Percentiles rank a stretch among this genome's conserved stretches.
Conservation (phyloP, 2,113 vertebrate species). For the Rattus norvegicus region DNA sequence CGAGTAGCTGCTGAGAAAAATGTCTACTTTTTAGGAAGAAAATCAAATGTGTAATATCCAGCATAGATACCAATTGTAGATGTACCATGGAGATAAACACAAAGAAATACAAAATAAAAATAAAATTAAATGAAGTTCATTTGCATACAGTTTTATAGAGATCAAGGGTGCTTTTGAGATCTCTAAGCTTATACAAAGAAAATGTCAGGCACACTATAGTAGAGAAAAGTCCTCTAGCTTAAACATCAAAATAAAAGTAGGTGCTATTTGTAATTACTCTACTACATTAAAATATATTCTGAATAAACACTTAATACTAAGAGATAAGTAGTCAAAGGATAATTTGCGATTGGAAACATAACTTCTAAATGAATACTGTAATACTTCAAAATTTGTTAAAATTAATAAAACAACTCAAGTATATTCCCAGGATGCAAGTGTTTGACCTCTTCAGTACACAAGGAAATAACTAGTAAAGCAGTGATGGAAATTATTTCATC, state of each 20-base stretch:
- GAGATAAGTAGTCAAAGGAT: not conserved
- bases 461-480: conserved; percentile 45
- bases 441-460: not conserved
- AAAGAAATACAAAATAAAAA: conserved; percentile 21
- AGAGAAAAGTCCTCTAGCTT: not conserved
- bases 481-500: not conserved
- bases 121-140: not conserved
- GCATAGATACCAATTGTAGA: not conserved
- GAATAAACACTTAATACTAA: conserved; percentile 9
- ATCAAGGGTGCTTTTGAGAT: not conserved
- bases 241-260: not conserved
- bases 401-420: conserved; percentile 22
- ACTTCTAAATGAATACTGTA: not conserved
- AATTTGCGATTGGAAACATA: conserved; percentile 1
- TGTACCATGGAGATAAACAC: not conserved
- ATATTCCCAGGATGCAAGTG: not conserved
- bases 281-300: conserved; percentile 13
- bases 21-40: not conserved
- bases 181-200: not conserved
- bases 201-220: not conserved
- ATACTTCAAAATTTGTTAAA: not conserved
- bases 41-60: conserved; percentile 1
- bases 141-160: not conserved
- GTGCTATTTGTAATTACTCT: not conserved
- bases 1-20: not conserved